Evolutionary conservation across 2,113 vertebrate species (phyloP).

Genomic region (Aegithalos caudatus): DNA sequence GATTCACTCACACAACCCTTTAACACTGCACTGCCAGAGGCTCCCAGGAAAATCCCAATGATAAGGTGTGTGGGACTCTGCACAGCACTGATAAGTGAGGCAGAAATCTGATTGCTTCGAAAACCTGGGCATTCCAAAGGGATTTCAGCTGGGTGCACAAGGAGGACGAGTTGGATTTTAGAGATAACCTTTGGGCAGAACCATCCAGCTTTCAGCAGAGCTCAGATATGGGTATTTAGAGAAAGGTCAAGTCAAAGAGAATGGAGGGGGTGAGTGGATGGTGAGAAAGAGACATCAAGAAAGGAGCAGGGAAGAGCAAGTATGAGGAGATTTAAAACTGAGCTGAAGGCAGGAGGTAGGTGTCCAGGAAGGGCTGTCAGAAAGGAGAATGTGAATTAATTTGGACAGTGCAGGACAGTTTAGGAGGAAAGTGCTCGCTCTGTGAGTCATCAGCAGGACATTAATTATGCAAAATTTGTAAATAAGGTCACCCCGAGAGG

Average conservation of each 20-base stretch:
- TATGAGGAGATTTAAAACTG: background rate
- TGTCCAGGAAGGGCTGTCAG: background rate
- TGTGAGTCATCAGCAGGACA: background rate
- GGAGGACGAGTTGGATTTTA: background rate
- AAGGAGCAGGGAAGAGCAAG: background rate
- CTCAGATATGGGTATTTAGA: background rate
- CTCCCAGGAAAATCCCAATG: background rate
- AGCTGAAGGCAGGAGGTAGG: background rate
- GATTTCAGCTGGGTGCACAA: background rate
- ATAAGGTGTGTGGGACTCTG: background rate
- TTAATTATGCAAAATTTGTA: background rate
- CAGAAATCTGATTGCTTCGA: background rate
- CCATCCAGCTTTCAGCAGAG: background rate
- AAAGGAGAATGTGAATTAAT: background rate
- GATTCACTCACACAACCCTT: background rate
- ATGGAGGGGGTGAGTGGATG: background rate
- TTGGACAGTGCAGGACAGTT: background rate
- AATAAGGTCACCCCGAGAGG: slow-evolving; percentile 24
- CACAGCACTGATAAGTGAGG: background rate
- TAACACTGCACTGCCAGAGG: background rate
- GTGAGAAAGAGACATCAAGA: background rate
- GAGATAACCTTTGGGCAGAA: background rate
- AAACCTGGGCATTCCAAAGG: background rate
- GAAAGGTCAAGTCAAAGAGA: background rate
- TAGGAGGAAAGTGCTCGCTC: background rate